These are phyloP conservation scores for Cistogaster globosa DNA, from an alignment of 2,888 invertebrate genomes.

Conservation along the genomic window DNA sequence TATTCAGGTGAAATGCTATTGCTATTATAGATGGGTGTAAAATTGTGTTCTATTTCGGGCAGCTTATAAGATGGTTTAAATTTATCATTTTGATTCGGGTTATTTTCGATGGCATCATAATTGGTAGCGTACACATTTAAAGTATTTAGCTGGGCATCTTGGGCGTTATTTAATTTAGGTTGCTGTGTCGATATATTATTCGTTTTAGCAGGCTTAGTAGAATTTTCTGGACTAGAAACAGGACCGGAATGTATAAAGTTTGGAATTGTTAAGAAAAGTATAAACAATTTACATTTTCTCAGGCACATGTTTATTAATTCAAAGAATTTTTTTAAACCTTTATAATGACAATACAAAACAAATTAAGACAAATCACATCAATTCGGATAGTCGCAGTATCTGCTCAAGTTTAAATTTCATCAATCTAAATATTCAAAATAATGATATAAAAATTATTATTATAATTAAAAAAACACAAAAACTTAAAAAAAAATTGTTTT, in stretches of 20 bases:
- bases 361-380: constrained; percentile 24
- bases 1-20: constrained; percentile 63
- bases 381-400: neutral
- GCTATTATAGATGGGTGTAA: constrained; percentile 78
- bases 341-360: constrained; percentile 1
- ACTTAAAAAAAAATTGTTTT: neutral
- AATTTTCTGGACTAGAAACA: constrained; percentile 78
- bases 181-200: constrained; percentile 59
- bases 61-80: constrained; percentile 79
- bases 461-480: neutral
- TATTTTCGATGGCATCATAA: constrained; percentile 74
- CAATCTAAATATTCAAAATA: neutral
- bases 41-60: constrained; percentile 80
- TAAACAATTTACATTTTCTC: constrained; percentile 15
- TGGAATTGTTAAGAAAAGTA: constrained; percentile 38
- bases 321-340: neutral
- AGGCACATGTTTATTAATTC: constrained; percentile 27
- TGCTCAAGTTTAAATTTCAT: neutral
- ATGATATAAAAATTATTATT: neutral
- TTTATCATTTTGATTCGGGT: constrained; percentile 64
- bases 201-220: constrained; percentile 75
- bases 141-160: constrained; percentile 79
- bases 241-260: constrained; percentile 67
- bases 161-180: constrained; percentile 59
- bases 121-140: constrained; percentile 80